These are phyloP conservation scores for Melanotaenia pygmaea DNA, from an alignment of 2,797 vertebrate genomes.

Conservation along the genomic window DNA sequence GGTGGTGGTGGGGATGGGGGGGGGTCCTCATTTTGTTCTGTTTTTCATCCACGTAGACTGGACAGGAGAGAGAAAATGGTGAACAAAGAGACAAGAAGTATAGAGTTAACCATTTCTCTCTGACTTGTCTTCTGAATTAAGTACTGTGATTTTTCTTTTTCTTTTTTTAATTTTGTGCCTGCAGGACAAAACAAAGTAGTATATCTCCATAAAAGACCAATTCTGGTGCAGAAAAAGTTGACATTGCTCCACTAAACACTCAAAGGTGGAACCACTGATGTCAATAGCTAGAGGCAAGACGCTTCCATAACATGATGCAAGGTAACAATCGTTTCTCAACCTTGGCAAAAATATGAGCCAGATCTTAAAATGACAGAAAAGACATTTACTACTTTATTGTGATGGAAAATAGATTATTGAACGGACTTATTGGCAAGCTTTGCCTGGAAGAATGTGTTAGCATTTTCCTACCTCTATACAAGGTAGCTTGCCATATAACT, in stretches of 20 bases:
- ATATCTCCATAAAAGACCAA: background rate
- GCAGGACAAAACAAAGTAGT: background rate
- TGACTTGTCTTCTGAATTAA: constrained; percentile 11
- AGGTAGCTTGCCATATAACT: constrained; percentile 1
- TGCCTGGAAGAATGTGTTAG: constrained; percentile 1
- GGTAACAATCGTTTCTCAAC: background rate
- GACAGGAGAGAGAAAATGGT: constrained; percentile 24
- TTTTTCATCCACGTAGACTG: constrained; percentile 34
- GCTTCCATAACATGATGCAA: background rate
- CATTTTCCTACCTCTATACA: background rate
- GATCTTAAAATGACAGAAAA: background rate
- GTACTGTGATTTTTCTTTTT: background rate
- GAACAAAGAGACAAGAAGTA: constrained; percentile 30
- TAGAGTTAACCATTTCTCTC: background rate
- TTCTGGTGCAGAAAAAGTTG: background rate
- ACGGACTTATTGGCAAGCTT: background rate
- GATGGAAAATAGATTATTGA: background rate
- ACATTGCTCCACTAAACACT: background rate
- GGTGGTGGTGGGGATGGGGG: background rate
- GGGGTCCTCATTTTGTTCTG: constrained; percentile 40
- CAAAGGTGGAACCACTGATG: background rate
- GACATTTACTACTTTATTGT: background rate
- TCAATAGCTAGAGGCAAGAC: background rate
- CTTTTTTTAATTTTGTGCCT: background rate
- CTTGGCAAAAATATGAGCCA: constrained; percentile 5